Evolutionary conservation across 2,888 invertebrate species (phyloP), one percentile per base, ranked within the genome.

Genomic region (Lamproptera curius): DNA sequence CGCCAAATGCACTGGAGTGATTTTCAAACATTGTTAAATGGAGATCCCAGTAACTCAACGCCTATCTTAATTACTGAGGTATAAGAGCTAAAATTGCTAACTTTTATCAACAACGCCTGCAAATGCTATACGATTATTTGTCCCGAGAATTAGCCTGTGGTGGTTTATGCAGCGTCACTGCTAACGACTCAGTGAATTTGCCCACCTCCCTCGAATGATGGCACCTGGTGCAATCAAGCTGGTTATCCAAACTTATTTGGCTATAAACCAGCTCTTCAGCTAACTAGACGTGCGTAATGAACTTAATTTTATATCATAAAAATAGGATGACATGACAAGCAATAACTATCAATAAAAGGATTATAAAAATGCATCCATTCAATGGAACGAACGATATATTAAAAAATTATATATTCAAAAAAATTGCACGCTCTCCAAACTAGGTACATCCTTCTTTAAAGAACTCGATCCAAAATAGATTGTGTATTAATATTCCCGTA

Each of bases 1-100:
- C 65, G 72, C 60, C 69, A 68, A 73, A 74, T 76, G 72, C 73
- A 74, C 61, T 53, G n/a, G 48, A 51, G 46, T 20, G 39, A 36
- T 42, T 37, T 45, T 11, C 26, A 37, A n/a, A 42, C 40, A 36
- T n/a, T 41, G 35, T 37, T 38, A 14, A 10, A 16, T 35, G 1
- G 17, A 4, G 23, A 10, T 28, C 17, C 16, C 9, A 4, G 31
- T 13, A 28, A 20, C 34, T 31, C 11, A 36, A 2, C 10, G 0
- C n/a, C 16, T 3, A 17, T 34, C 43, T 40, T 41, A 44, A 14
- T 8, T 0, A 9, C 11, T 11, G 9, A 31, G 0, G 1, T 13
- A 11, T 40, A 31, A 40, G 14, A 40, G 20, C 8, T 16, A 36
- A n/a, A 40, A 13, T 49, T 15, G 20, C 10, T 1, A 1, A 10